phyloP scores from a whole-genome alignment of 2,888 invertebrate genomes.

The Zaprionus bogoriensis region DNA sequence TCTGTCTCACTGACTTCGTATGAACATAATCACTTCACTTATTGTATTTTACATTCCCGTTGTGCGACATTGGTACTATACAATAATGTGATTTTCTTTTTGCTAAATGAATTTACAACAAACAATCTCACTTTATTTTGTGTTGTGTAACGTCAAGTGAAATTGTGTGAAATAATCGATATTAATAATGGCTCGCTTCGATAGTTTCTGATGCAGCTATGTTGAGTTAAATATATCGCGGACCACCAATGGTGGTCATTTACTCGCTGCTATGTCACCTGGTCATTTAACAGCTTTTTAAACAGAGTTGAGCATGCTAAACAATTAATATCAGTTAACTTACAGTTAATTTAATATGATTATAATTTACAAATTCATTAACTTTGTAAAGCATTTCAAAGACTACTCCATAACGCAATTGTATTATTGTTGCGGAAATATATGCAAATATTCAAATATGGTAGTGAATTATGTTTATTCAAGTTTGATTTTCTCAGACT shows the following conservation, averaged over 20 bases:
- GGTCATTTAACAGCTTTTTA: conserved; percentile 15
- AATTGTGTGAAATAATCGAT: conserved; percentile 10
- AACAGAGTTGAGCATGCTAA: neutral
- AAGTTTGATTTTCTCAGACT: conserved; percentile 1
- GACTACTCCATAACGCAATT: no score
- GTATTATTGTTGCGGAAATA: no score
- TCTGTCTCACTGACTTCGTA: neutral
- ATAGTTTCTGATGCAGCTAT: conserved; percentile 7
- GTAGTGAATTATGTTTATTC: conserved; percentile 2
- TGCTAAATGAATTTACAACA: conserved; percentile 16
- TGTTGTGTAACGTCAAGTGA: conserved; percentile 3
- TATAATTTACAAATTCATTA: no score
- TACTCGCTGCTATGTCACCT: conserved; percentile 7
- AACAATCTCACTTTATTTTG: conserved; percentile 5
- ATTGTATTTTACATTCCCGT: neutral
- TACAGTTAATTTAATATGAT: no score
- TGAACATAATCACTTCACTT: no score
- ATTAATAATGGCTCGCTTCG: neutral
- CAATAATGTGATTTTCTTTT: conserved; percentile 47
- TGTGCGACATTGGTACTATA: conserved; percentile 48
- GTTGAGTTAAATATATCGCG: neutral
- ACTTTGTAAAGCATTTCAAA: no score
- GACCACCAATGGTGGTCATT: neutral
- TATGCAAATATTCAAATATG: no score
- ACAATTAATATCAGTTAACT: neutral